Evolutionary conservation across 2,113 vertebrate genomes (phyloP).

Genomic region (Indicator maculatus): DNA sequence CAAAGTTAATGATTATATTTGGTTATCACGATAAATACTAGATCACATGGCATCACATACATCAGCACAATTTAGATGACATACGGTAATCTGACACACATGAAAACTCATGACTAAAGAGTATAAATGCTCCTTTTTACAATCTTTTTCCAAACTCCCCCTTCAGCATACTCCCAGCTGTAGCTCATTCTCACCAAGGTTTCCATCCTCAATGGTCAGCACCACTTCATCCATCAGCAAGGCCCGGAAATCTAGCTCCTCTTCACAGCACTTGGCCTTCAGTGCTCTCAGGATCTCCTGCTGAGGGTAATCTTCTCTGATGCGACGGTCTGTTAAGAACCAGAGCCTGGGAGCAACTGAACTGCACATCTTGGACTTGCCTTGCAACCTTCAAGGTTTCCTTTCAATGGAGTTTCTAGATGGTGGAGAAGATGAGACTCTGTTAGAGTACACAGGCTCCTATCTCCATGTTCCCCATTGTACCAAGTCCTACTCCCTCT

Average conservation of each 20-base stretch:
- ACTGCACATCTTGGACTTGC: slow-evolving; percentile 81
- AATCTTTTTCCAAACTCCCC: background rate
- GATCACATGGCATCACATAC: background rate
- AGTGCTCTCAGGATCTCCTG: slow-evolving; percentile 81
- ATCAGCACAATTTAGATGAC: background rate
- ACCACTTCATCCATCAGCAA: slow-evolving; percentile 84
- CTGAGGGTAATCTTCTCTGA: slow-evolving; percentile 84
- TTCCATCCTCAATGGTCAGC: slow-evolving; percentile 82
- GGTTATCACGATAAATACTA: background rate
- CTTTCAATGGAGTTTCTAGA: slow-evolving; percentile 49
- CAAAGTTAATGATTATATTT: background rate
- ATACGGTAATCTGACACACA: background rate
- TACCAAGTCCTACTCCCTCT: background rate
- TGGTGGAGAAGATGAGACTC: slow-evolving; percentile 47
- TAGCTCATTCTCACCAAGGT: slow-evolving; percentile 76
- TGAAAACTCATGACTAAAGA: background rate
- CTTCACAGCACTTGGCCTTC: slow-evolving; percentile 83
- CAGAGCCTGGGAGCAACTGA: slow-evolving; percentile 79
- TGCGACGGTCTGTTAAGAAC: slow-evolving; percentile 85
- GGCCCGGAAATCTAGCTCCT: slow-evolving; percentile 80
- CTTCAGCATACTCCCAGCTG: background rate
- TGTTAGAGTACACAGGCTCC: background rate
- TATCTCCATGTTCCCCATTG: background rate
- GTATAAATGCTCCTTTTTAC: background rate
- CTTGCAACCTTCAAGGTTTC: slow-evolving; percentile 48